Evolutionary conservation across 2,797 vertebrate genomes (phyloP), one percentile per base, ranked within the genome.

Genomic region (Distichodus sexfasciatus): DNA sequence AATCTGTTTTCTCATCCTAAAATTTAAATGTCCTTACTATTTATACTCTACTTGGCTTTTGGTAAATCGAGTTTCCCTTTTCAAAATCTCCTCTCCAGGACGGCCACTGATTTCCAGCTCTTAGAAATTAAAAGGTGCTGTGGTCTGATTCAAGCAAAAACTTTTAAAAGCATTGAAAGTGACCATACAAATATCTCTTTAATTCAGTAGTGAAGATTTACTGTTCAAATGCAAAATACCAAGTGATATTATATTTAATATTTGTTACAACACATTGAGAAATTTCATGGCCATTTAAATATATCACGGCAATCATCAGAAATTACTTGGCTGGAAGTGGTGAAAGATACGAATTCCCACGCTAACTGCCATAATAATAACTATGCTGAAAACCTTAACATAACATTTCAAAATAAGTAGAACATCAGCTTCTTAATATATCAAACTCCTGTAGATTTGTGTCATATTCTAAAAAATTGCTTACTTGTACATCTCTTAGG

Each of bases 1-100:
- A 44, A 68, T 50, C 55, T 79, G 74, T 57, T 77, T 64, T 76
- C 66, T 74, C 61, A 67, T 76, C 51, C 72, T 21, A 1, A 64
- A 64, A 62, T 40, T 40, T 19, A 69, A 66, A 29, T 48, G 33
- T 28, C 63, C 71, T 61, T 19, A 59, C 29, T 29, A 50, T 54
- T 66, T 69, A 48, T 71, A 23, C n/a, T 63, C 73, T 62, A 51
- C 53, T 21, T 62, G 62, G 55, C 43, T 68, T 65, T 60, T 72
- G 60, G 66, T 61, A 69, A 53, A 58, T 24, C 57, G 60, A 24
- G 36, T 28, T 2, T 23, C 76, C 66, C 62, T 43, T 48, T 75
- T 28, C 65, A 51, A 74, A 50, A 75, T 65, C 36, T 38, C 43
- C 55, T 63, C 50, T 65, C 46, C n/a, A 55, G 57, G 64, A 60